Evolutionary conservation across 2,113 vertebrate species (phyloP).

Genomic region (Engraulis encrasicolus): DNA sequence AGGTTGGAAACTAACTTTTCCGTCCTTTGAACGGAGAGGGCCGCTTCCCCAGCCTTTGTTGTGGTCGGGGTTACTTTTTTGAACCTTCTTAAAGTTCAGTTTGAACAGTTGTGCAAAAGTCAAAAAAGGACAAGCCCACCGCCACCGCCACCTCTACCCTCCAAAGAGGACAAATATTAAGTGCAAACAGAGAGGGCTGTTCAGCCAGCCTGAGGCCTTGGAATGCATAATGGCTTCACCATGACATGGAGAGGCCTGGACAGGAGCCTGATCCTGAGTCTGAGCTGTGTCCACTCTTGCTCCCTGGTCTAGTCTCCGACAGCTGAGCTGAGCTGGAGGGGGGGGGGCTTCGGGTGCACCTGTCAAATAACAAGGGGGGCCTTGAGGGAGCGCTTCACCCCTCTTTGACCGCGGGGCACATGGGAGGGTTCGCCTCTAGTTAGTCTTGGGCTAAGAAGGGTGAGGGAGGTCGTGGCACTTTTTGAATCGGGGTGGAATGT

Average conservation of each 20-base stretch:
- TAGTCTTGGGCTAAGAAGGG: conserved; percentile 68
- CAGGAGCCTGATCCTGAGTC: too few relatives aligned
- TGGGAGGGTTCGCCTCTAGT: conserved; percentile 65
- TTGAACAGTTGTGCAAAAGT: neutral
- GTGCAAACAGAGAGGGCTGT: conserved; percentile 2
- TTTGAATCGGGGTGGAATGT: conserved; percentile 69
- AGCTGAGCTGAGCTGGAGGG: too few relatives aligned
- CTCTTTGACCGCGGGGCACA: conserved; percentile 58
- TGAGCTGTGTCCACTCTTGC: conserved; percentile 35
- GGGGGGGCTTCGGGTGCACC: conserved; percentile 70
- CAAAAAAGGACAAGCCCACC: neutral
- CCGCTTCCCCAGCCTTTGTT: too few relatives aligned
- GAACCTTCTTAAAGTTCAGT: neutral
- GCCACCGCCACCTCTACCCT: too few relatives aligned
- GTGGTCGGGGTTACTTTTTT: too few relatives aligned
- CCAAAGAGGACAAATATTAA: neutral
- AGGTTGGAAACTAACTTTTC: too few relatives aligned
- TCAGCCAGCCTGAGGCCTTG: conserved; percentile 40
- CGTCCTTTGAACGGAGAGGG: too few relatives aligned
- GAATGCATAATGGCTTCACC: conserved; percentile 65
- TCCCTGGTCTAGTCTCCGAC: conserved; percentile 49
- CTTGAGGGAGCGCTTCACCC: conserved; percentile 59
- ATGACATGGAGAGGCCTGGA: conserved; percentile 58
- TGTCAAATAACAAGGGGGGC: conserved; percentile 71
- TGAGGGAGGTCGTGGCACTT: conserved; percentile 59